These are phyloP conservation scores for Myrmecophaga tridactyla DNA, from an alignment of 2,113 vertebrate species.

Conservation along the genomic window DNA sequence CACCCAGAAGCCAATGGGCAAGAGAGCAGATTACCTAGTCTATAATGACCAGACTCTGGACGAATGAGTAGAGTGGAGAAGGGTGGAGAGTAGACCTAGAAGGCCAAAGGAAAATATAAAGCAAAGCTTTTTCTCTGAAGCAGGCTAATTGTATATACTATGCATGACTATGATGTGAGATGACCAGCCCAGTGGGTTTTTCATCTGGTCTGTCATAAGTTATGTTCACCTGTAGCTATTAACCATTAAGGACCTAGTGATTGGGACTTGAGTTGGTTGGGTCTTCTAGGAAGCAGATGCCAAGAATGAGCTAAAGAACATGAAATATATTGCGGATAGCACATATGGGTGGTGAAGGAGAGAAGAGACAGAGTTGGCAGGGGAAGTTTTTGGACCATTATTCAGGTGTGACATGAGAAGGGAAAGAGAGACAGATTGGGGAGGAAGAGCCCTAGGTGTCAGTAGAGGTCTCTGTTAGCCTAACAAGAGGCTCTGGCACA, in stretches of 20 bases:
- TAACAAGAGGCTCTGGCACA: background rate
- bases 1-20: background rate
- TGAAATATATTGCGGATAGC: background rate
- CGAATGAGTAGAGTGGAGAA: rapidly evolving
- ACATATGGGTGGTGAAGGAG: background rate
- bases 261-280: background rate
- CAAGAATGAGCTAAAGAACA: background rate
- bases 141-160: too few species aligned
- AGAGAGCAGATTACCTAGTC: background rate
- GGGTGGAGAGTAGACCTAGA: background rate
- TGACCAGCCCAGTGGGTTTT: background rate
- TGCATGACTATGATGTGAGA: background rate
- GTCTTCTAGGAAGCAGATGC: background rate
- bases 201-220: background rate
- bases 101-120: background rate
- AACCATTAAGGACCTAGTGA: background rate
- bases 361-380: background rate
- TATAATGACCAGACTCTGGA: background rate
- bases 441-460: background rate
- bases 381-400: background rate
- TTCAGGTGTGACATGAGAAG: background rate
- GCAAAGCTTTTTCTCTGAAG: background rate
- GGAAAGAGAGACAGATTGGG: background rate
- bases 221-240: background rate
- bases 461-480: background rate